Evolutionary conservation across 2,888 invertebrate species (phyloP).

Genomic region (Apoda limacodes): DNA sequence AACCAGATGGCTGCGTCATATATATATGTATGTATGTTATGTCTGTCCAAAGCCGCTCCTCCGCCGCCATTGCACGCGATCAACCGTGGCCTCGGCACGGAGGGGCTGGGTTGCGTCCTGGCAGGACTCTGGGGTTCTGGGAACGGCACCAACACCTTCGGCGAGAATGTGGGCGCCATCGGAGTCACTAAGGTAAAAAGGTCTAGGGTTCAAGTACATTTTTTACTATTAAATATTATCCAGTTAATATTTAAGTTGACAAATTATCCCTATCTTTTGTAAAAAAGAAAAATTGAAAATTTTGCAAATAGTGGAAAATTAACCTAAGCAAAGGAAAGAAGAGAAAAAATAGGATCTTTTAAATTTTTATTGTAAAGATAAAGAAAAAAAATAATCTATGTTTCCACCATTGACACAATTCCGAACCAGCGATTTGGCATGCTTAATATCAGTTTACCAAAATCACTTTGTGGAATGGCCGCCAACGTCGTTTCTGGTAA

Average conservation of each 20-base stretch:
- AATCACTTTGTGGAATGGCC: background rate
- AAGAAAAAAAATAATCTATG: background rate
- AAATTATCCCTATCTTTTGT: background rate
- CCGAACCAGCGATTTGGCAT: background rate
- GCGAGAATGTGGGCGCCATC: conserved; percentile 91
- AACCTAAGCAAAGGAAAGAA: background rate
- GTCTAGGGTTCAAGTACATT: background rate
- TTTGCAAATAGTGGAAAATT: background rate
- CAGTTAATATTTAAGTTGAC: background rate
- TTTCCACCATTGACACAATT: background rate
- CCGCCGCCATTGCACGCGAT: conserved; percentile 89
- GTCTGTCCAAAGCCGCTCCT: conserved; percentile 71
- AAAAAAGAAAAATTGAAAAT: background rate
- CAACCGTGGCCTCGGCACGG: conserved; percentile 87
- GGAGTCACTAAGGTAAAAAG: conserved; percentile 83
- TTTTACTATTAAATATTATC: too few species aligned
- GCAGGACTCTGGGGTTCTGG: conserved; percentile 90
- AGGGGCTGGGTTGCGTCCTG: conserved; percentile 86
- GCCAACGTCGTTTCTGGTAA: background rate
- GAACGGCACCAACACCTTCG: conserved; percentile 90
- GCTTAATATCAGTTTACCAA: background rate
- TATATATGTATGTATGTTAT: background rate
- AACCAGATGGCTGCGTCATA: too few species aligned
- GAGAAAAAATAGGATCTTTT: background rate
- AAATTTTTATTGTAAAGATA: background rate